Conservation (phyloP, 2,888 invertebrate genomes). For the Hipparchia semele region DNA sequence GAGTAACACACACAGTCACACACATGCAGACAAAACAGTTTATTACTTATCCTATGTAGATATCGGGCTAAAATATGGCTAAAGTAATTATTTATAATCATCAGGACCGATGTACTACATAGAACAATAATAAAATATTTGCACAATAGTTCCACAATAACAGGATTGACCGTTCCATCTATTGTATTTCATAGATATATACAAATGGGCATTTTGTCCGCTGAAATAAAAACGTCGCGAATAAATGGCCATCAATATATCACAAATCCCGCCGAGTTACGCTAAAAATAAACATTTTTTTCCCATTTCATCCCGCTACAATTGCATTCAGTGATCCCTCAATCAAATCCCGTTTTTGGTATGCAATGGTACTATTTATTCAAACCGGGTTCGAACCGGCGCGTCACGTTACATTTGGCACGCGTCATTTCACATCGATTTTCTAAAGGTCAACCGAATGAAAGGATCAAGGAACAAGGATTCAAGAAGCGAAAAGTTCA, state of each 20-base stretch:
- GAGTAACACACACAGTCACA: no score
- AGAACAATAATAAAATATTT: not conserved
- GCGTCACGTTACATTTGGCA: slow-evolving; percentile 19
- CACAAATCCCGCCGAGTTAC: slow-evolving; percentile 35
- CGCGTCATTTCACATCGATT: slow-evolving; percentile 32
- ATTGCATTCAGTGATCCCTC: slow-evolving; percentile 40
- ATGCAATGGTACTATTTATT: slow-evolving; percentile 35
- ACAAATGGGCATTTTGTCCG: slow-evolving; percentile 22
- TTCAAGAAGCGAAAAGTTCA: not conserved
- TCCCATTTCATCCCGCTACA: slow-evolving; percentile 35
- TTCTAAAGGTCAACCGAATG: slow-evolving; percentile 14
- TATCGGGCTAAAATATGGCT: no score
- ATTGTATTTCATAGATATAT: slow-evolving; percentile 21
- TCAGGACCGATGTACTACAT: not conserved
- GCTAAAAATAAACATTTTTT: slow-evolving; percentile 41
- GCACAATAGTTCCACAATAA: slow-evolving; percentile 10
- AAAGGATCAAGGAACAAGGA: not conserved
- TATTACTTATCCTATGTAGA: not conserved
- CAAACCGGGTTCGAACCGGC: slow-evolving; percentile 19
- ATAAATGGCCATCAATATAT: slow-evolving; percentile 35
- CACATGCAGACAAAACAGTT: no score
- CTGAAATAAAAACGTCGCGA: slow-evolving; percentile 33
- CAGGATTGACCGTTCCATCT: slow-evolving; percentile 13
- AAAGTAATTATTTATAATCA: not conserved
- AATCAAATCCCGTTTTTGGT: slow-evolving; percentile 41